Conservation (phyloP, 2,797 vertebrate genomes). For the Neosilurus hyrtlii region DNA sequence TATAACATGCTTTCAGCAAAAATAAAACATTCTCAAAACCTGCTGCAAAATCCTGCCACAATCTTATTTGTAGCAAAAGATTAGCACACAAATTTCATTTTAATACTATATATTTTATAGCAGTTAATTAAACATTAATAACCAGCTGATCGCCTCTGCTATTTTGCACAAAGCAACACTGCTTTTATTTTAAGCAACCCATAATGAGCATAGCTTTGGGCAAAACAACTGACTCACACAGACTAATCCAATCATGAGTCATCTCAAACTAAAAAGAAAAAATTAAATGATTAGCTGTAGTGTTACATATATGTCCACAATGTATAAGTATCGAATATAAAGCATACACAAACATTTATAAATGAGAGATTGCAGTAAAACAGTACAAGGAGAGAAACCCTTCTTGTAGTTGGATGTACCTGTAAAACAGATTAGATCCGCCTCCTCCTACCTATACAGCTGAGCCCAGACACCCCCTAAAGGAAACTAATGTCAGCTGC, state of each 20-base stretch:
- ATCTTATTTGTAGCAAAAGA: not conserved
- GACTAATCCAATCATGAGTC: not conserved
- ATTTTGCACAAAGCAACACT: not conserved
- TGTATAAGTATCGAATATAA: not conserved
- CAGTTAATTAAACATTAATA: not conserved
- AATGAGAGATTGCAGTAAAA: not conserved
- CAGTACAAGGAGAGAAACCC: no score
- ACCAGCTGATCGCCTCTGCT: not conserved
- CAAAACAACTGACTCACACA: not conserved
- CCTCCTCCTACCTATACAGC: no score
- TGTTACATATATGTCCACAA: not conserved
- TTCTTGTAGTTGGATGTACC: no score
- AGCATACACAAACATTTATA: not conserved
- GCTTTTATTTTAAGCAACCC: not conserved
- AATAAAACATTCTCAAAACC: not conserved
- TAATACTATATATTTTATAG: not conserved
- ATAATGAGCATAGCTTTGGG: not conserved
- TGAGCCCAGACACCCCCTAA: no score
- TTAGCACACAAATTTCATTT: not conserved
- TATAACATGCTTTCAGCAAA: not conserved
- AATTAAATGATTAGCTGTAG: not conserved
- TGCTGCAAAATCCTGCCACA: not conserved
- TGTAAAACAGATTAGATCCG: no score
- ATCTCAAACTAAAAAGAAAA: slow-evolving; percentile 1
- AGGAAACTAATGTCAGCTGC: no score